Percentiles rank a stretch among this genome's conserved stretches.
These are phyloP conservation scores for Halisarca cf. caerulea DNA, from an alignment of 37 sponge, comb jelly and placozoan species.

Conservation along the genomic window DNA sequence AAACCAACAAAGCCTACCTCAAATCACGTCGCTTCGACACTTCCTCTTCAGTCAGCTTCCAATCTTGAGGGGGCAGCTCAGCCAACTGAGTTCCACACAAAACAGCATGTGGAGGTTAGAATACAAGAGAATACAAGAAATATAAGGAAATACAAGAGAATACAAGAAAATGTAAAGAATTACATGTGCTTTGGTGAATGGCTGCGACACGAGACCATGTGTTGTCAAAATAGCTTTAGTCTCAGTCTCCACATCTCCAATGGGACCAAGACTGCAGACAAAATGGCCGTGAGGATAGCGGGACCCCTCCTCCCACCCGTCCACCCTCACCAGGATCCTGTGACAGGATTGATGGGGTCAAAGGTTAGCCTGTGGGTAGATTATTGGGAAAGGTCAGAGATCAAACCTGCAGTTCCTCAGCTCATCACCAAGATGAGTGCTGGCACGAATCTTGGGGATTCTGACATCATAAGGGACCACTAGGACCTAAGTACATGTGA, in stretches of 20 bases:
- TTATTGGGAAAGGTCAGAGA: background rate
- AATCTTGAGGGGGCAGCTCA: conserved; percentile 13
- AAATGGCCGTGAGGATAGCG: conserved; percentile 85
- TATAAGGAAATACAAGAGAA: background rate
- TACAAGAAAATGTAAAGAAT: background rate
- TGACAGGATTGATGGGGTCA: background rate
- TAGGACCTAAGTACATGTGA: conserved; percentile 6
- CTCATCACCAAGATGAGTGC: conserved; percentile 57
- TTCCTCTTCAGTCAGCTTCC: conserved; percentile 15
- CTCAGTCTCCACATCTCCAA: conserved; percentile 76
- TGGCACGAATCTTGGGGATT: conserved; percentile 67
- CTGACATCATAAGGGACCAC: conserved; percentile 70
- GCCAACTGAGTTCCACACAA: background rate
- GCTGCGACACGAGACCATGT: conserved; percentile 23
- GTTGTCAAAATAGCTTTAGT: conserved; percentile 59
- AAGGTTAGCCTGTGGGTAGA: background rate
- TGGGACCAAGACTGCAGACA: conserved; percentile 75
- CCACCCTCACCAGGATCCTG: conserved; percentile 71
- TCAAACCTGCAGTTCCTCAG: conserved; percentile 58
- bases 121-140: too few species aligned
- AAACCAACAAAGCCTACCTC: conserved; percentile 25
- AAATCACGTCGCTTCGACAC: conserved; percentile 16
- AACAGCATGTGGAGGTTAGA: too few species aligned
- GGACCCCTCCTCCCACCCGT: conserved; percentile 62
- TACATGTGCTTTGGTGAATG: conserved; percentile 60